Conservation (phyloP, 2,113 vertebrate genomes). For the Genyomyrus donnyi region DNA sequence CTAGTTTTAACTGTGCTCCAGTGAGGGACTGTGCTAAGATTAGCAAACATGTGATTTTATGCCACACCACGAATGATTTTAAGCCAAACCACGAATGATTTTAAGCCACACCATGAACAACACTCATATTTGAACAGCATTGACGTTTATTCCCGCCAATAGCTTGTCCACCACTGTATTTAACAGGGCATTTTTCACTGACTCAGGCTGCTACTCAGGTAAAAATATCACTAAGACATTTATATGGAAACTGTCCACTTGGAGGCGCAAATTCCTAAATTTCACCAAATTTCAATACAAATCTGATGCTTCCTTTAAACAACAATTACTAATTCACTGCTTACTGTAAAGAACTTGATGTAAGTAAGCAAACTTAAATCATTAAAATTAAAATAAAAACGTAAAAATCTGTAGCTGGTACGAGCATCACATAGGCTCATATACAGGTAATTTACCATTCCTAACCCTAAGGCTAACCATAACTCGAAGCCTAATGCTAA, state of each 20-base stretch:
- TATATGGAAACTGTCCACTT: not conserved
- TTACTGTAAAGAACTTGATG: not conserved
- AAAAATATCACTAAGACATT: not conserved
- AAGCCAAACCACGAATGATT: no score
- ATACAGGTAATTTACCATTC: not conserved
- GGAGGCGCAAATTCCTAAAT: slow-evolving; percentile 1
- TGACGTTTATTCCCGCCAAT: not conserved
- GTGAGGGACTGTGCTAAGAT: not conserved
- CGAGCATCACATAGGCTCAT: not conserved
- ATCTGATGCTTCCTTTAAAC: not conserved
- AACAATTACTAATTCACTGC: not conserved
- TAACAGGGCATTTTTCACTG: not conserved
- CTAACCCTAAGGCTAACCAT: not conserved
- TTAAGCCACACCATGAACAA: not conserved
- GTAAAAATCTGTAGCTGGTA: not conserved
- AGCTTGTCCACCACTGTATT: not conserved
- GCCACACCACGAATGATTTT: not conserved
- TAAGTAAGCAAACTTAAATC: not conserved
- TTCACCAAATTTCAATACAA: not conserved
- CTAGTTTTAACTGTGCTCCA: not conserved
- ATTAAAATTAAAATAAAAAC: not conserved
- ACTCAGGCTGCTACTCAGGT: not conserved
- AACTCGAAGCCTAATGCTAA: not conserved
- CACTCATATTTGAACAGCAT: not conserved
- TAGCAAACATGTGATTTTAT: not conserved